These are phyloP conservation scores for Heliconius nattereri DNA, from an alignment of 1,140 invertebrate genomes.

Conservation along the genomic window DNA sequence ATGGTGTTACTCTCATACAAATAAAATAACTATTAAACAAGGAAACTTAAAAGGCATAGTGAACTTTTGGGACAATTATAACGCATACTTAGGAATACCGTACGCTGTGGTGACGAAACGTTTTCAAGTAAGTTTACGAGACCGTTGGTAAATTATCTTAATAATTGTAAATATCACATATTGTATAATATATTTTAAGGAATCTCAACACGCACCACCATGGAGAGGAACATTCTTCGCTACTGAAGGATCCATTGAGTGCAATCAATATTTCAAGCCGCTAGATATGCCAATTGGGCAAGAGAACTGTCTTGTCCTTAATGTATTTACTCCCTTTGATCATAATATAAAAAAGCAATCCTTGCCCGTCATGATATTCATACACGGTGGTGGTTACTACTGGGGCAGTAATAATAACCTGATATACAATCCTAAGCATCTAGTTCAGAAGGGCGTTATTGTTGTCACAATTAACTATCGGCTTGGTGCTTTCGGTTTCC, in stretches of 20 bases:
- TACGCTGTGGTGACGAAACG: conserved; percentile 47
- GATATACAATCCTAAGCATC: conserved; percentile 71
- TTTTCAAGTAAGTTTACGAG: conserved; percentile 40
- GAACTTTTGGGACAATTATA: conserved; percentile 31
- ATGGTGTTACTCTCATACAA: conserved; percentile 21
- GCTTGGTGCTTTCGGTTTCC: conserved; percentile 77
- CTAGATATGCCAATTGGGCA: conserved; percentile 38
- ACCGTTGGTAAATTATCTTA: not conserved
- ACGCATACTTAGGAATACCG: conserved; percentile 50
- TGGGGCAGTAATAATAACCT: conserved; percentile 68
- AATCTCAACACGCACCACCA: conserved; percentile 39
- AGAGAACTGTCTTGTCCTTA: conserved; percentile 35
- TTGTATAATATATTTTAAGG: conserved; percentile 36
- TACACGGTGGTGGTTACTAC: conserved; percentile 78
- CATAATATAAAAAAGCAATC: conserved; percentile 29
- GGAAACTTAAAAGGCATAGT: conserved; percentile 46
- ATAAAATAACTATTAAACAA: conserved; percentile 42
- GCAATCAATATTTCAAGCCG: conserved; percentile 39
- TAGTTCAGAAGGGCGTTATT: conserved; percentile 65
- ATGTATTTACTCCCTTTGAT: conserved; percentile 13
- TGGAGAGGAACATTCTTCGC: conserved; percentile 47
- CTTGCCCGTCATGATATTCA: conserved; percentile 80
- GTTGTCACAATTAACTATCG: conserved; percentile 59
- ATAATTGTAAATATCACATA: not conserved
- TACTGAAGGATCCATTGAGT: conserved; percentile 39